Conservation (phyloP, 2,888 invertebrate genomes). For the Mechanitis messenoides region DNA sequence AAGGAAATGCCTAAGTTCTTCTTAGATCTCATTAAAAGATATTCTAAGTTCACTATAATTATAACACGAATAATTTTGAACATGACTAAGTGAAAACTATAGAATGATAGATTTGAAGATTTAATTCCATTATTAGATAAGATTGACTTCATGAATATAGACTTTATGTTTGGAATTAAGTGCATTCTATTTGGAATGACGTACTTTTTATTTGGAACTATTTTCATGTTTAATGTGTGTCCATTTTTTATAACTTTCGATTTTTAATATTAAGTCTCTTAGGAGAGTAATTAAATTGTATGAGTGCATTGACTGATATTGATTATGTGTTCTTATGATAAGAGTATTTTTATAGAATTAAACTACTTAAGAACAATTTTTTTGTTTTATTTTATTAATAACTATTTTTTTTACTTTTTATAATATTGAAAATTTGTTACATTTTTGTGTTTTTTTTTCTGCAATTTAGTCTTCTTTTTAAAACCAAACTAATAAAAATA, state of each 20-base stretch:
- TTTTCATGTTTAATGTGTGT: not conserved
- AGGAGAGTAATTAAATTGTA: not conserved
- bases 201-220: too few species aligned
- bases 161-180: not conserved
- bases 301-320: conserved; percentile 3
- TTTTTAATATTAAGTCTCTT: not conserved
- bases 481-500: too few species aligned
- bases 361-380: not conserved
- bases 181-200: not conserved
- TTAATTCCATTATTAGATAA: too few species aligned
- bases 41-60: not conserved
- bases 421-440: too few species aligned
- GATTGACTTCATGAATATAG: not conserved
- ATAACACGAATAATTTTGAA: not conserved
- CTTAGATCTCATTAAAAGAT: conserved; percentile 5
- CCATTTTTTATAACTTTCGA: not conserved
- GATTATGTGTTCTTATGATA: conserved; percentile 2
- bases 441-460: too few species aligned
- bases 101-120: not conserved
- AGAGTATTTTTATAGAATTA: conserved; percentile 2
- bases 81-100: not conserved
- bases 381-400: too few species aligned
- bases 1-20: conserved; percentile 3
- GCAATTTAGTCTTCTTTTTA: too few species aligned
- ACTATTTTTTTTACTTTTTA: too few species aligned